A percentile compares a stretch with the other conserved stretches of the same genome.
Conservation (phyloP, 2,888 invertebrate species). For the Cerastis leucographa region DNA sequence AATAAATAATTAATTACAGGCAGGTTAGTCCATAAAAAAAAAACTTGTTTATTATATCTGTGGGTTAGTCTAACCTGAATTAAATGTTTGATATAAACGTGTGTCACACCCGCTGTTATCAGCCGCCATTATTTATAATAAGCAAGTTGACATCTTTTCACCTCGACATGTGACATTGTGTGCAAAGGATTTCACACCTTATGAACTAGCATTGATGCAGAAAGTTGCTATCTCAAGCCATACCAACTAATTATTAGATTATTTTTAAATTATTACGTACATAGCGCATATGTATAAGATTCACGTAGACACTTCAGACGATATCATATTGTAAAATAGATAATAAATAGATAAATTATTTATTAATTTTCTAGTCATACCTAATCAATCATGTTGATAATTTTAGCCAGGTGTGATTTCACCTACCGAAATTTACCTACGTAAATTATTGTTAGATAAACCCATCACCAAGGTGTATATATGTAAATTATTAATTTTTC, state of each 20-base stretch:
- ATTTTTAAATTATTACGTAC: constrained; percentile 1
- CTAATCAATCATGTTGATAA: constrained; percentile 17
- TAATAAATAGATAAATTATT: constrained; percentile 2
- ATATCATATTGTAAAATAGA: constrained; percentile 4
- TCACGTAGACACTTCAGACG: constrained; percentile 8
- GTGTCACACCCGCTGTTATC: constrained; percentile 10
- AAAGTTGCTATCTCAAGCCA: constrained; percentile 8
- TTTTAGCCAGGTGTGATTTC: constrained; percentile 21
- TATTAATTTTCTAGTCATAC: background rate
- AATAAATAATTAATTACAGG: background rate
- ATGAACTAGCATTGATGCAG: constrained; percentile 6
- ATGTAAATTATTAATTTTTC: no score
- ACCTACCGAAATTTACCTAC: background rate
- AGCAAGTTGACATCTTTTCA: constrained; percentile 11
- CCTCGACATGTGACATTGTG: constrained; percentile 11
- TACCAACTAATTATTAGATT: constrained; percentile 11
- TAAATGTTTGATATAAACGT: background rate
- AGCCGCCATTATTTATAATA: constrained; percentile 15
- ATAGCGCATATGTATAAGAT: background rate
- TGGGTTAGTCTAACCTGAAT: background rate
- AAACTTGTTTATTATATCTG: no score
- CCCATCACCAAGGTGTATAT: no score
- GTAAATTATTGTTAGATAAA: background rate
- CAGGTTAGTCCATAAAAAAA: no score
- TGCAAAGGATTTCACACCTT: constrained; percentile 22